Conservation (phyloP, 2,888 invertebrate genomes). For the Eupithecia subfuscata region DNA sequence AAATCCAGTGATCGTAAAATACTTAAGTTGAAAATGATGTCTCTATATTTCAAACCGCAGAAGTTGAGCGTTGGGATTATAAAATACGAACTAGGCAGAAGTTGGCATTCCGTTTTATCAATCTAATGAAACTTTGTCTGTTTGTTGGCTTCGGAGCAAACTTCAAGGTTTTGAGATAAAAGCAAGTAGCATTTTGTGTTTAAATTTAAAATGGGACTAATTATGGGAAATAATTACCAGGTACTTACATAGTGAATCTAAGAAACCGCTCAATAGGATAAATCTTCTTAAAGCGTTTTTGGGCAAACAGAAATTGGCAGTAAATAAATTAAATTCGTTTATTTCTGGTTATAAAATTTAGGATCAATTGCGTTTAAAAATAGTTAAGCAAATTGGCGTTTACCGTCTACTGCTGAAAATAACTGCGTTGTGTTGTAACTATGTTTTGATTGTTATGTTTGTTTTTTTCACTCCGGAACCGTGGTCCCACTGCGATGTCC, state of each 20-base stretch:
- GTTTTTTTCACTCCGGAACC: no score
- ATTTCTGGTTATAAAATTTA: background rate
- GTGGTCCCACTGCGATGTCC: no score
- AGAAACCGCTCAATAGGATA: background rate
- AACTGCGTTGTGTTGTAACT: no score
- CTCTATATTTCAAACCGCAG: background rate
- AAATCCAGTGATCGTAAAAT: background rate
- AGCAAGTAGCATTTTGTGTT: no score
- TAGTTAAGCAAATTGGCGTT: no score
- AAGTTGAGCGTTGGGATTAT: background rate
- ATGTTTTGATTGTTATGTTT: no score
- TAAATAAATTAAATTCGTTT: background rate
- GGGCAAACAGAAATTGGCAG: background rate
- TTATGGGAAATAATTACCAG: no score
- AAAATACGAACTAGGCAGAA: background rate
- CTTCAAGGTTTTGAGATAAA: background rate
- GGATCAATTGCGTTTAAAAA: no score
- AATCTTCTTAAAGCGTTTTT: background rate
- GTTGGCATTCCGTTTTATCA: background rate
- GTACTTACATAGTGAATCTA: background rate
- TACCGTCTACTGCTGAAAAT: no score
- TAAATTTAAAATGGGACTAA: no score
- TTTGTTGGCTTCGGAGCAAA: background rate
- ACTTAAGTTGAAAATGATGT: background rate
- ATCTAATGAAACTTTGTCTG: background rate